phyloP scores from a whole-genome alignment of 1,140 invertebrate genomes.

The Drosophila rhopaloa region DNA sequence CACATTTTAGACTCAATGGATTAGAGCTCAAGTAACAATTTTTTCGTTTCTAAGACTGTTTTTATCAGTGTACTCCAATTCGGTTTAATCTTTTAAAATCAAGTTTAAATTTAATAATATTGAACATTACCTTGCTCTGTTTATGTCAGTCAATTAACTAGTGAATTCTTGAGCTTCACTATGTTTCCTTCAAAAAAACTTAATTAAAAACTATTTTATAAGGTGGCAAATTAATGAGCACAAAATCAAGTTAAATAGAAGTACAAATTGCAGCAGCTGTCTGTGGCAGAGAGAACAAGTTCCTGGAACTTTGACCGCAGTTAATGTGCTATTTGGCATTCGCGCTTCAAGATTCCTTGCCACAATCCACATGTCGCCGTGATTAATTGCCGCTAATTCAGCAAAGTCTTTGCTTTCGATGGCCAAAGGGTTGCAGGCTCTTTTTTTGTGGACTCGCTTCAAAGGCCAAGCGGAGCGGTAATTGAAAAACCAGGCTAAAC shows the following conservation, averaged over 20 bases:
- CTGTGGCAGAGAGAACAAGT: not conserved
- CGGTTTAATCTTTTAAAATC: too few relatives aligned
- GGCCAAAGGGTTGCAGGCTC: slow-evolving; percentile 7
- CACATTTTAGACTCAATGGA: too few relatives aligned
- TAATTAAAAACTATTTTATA: too few relatives aligned
- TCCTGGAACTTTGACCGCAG: slow-evolving; percentile 20
- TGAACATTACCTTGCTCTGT: too few relatives aligned
- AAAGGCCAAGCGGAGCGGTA: slow-evolving; percentile 31
- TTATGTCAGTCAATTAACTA: not conserved
- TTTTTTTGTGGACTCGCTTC: slow-evolving; percentile 15
- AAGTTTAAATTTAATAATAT: too few relatives aligned
- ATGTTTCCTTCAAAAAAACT: too few relatives aligned
- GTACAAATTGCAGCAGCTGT: slow-evolving; percentile 5
- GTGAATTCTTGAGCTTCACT: not conserved
- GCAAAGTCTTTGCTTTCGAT: slow-evolving; percentile 11
- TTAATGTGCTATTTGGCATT: slow-evolving; percentile 12
- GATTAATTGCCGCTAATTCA: slow-evolving; percentile 47
- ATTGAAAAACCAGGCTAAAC: slow-evolving; percentile 32
- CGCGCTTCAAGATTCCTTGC: slow-evolving; percentile 8
- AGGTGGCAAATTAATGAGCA: not conserved
- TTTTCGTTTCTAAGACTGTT: too few relatives aligned
- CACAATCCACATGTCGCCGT: slow-evolving; percentile 43
- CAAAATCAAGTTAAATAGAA: slow-evolving; percentile 1
- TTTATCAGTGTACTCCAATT: too few relatives aligned
- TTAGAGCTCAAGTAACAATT: too few relatives aligned